Conservation (phyloP, 2,888 invertebrate species). For the Phrixothrix hirtus region DNA sequence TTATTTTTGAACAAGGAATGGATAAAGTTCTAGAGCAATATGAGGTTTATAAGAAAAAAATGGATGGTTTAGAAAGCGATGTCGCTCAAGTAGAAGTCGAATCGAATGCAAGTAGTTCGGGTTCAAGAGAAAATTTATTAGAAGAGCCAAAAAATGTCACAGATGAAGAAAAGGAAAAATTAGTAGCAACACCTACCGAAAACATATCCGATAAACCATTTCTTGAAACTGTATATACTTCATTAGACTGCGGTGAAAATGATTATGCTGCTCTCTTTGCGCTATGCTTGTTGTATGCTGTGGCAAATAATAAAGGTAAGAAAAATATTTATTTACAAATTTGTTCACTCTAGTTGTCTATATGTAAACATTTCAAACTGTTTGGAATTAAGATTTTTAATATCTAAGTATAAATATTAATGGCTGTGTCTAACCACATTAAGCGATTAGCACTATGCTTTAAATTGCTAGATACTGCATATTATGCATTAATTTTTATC, state of each 20-base stretch:
- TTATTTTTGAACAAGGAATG: slow-evolving; percentile 49
- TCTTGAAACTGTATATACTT: slow-evolving; percentile 84
- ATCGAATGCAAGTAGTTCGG: slow-evolving; percentile 41
- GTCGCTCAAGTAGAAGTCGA: slow-evolving; percentile 36
- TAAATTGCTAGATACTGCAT: too few relatives aligned
- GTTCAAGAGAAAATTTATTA: slow-evolving; percentile 47
- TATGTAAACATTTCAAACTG: too few relatives aligned
- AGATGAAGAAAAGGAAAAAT: slow-evolving; percentile 72
- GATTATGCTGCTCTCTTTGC: slow-evolving; percentile 93
- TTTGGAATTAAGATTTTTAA: too few relatives aligned
- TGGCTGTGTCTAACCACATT: too few relatives aligned
- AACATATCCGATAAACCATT: slow-evolving; percentile 73
- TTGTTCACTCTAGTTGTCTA: not conserved
- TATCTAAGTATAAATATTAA: too few relatives aligned
- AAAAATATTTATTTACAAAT: not conserved
- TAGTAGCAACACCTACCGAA: slow-evolving; percentile 47
- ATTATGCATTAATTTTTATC: too few relatives aligned
- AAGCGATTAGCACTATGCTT: too few relatives aligned
- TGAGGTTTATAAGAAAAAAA: slow-evolving; percentile 40
- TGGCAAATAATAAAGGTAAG: slow-evolving; percentile 91
- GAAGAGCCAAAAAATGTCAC: slow-evolving; percentile 77
- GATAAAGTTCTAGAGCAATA: slow-evolving; percentile 52
- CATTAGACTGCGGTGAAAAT: slow-evolving; percentile 87
- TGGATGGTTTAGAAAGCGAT: slow-evolving; percentile 29
- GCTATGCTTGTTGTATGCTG: slow-evolving; percentile 88